Evolutionary conservation across 2,888 invertebrate genomes (phyloP), one percentile per base, ranked within the genome.

Genomic region (Mesorhabditis sp.): DNA sequence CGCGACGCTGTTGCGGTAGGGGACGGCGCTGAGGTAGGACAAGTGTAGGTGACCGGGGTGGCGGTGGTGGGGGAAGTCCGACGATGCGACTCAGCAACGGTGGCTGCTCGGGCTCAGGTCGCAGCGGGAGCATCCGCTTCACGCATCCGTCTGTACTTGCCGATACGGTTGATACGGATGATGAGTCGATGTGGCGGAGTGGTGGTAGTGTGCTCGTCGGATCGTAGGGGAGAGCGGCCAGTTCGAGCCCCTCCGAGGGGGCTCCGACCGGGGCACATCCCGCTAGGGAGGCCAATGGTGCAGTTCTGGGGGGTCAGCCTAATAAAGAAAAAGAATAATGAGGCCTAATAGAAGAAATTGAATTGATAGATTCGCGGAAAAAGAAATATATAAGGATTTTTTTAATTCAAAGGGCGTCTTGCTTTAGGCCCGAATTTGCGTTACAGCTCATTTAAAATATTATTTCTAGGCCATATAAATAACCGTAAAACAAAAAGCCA

Each of bases 51-150:
- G 80, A 75, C 67, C 75, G 72, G 15, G 75, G 74, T 13, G 78
- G 71, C 45, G 74, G 73, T 15, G 72, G 77, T 45, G 78, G 78
- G 67, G 78, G 77, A 65, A 76, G 77, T 67, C 78, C 76, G 72
- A 78, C 80, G 50, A 80, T 72, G 67, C 78, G 71, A 75, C 77
- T 75, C 74, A 74, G 75, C 62, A 80, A 77, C 50, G 78, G 80
- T 67, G 80, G 80, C 69, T 78, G 78, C 71, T 79, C 77, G 70
- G 73, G 70, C 74, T 74, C 66, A 71, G 68, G 74, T 72, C 66
- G 73, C 70, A 66, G 70, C 73, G 58, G 58, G 72, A 73, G 76
- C 58, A 50, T 50, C 58, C 58, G 58, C 58, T 13, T n/a, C 76
- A 76, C 75, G 75, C 76, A 76, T 76, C 68, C 76, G 75, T 75